Evolutionary conservation across 2,113 vertebrate species (phyloP), one percentile per base, ranked within the genome.

Genomic region (Forbesichthys agassizii): DNA sequence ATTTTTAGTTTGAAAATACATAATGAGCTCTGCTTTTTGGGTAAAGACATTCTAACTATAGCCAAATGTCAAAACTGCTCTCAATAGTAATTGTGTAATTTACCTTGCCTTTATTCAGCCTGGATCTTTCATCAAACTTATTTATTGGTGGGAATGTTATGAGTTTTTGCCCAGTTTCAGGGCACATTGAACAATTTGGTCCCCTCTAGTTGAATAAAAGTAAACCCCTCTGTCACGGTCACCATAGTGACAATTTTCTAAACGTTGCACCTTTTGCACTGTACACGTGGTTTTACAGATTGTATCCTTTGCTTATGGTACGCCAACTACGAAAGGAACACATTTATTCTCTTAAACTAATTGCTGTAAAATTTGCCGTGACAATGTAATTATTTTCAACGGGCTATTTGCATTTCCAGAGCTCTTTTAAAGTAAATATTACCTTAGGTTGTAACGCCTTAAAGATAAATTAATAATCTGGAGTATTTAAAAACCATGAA

Each of bases 391-490:
- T 91, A 92, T 93, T 91, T 92, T 86, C 80, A 89, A 84, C 82
- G 84, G 61, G 71, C 74, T 70, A 89, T 92, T 93, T 92, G 89
- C 89, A 92, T 91, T 89, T 89, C 69, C 84, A 84, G 71, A 75
- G 80, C 87, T 78, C 76, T 48, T 79, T 86, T 91, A 86, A 42
- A 81, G 83, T 89, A 80, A 90, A 88, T 85, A 84, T 84, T 90
- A 79, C 73, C 73, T 79, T 86, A 90, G 86, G 81, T 89, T 90
- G 78, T 85, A 75, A 86, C 85, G 90, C 91, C 88, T 90, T 79
- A 77, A 80, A 93, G 90, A 92, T 93, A 89, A 89, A 90, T 90
- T 86, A 91, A 92, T 91, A 91, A 93, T 91, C 90, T 90, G 47
- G 69, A 88, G 80, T 89, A 87, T 92, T 92, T 91, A 90, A 92